Percentiles rank a stretch among this genome's conserved stretches.
phyloP scores from a whole-genome alignment of 2,888 invertebrate species.

The Furcula furcula region DNA sequence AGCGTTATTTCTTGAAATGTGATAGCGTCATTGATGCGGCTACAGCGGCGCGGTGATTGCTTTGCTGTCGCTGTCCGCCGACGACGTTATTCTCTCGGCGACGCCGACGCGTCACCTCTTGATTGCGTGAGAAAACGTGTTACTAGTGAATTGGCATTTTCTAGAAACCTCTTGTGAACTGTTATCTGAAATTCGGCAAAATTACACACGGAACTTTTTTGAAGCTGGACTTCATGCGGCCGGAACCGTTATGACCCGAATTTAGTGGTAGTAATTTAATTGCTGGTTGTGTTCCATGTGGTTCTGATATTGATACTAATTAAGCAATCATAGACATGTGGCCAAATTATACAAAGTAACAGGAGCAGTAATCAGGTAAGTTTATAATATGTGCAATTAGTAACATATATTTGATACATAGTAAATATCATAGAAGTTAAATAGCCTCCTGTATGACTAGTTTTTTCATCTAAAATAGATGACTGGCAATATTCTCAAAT shows the following conservation, averaged over 20 bases:
- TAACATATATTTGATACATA: no score
- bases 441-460: no score
- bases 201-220: slow-evolving; percentile 9
- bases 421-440: no score
- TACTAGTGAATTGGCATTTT: slow-evolving; percentile 52
- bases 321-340: no score
- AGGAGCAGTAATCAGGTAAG: no score
- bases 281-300: neutral
- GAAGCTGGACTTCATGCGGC: slow-evolving; percentile 29
- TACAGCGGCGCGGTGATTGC: slow-evolving; percentile 50
- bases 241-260: slow-evolving; percentile 30
- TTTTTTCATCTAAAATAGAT: no score
- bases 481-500: no score
- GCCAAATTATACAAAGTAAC: no score
- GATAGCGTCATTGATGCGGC: slow-evolving; percentile 66
- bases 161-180: slow-evolving; percentile 47
- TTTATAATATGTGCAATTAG: no score
- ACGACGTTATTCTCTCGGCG: slow-evolving; percentile 61
- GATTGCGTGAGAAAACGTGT: slow-evolving; percentile 58
- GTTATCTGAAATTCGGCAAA: slow-evolving; percentile 12
- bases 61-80: slow-evolving; percentile 54
- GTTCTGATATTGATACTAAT: neutral
- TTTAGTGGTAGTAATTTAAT: slow-evolving; percentile 5
- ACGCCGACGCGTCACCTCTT: slow-evolving; percentile 69
- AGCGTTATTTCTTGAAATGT: slow-evolving; percentile 40